Base-by-base conservation (phyloP, 2,888 invertebrate genomes). In the Myopa testacea region DNA sequence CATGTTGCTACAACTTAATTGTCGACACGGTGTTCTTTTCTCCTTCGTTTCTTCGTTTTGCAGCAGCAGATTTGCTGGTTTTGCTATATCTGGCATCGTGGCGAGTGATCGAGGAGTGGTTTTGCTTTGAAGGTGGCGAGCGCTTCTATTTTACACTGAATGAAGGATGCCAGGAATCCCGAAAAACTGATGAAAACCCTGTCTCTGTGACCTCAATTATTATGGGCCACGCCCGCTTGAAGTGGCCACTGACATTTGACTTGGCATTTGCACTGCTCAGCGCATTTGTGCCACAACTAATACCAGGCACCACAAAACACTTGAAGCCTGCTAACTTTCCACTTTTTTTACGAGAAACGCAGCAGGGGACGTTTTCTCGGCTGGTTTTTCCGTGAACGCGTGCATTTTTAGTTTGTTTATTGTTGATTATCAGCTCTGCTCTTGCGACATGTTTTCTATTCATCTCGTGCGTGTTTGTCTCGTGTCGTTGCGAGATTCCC, bases 1-100 rank as follows among this genome's bases (percentile, higher is more conserved):
- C 38, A 34, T 65, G 65, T 38, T 65, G 65, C 65, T 37, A 65
- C 38, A 65, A 65, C 65, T 65, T 34, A 37, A 65, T 65, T 65
- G 38, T 16, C 4, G 65, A 34, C 37, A 34, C 10, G 10, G 50
- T 10, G 14, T 14, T 14, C 8, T 14, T 8, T 8, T 10, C 14
- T 50, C 50, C 1, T 50, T 50, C 10, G 50, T 50, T 50, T 50
- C 3, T 8, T 50, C 26, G 26, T 26, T 26, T 26, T 26, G 62
- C 26, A 8, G 26, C 62, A 10, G 62, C n/a, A 63, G 34, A 63
- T 63, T 19, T 19, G 26, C 26, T n/a, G 34, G 10, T 34, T 63
- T 63, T 19, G 34, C 34, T 58, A n/a, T 6, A 6, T 58, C 58
- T 58, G 58, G 58, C 14, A 26, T 34, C 4, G 19, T 19, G 8